Evolutionary conservation across 2,113 vertebrate species (phyloP).

Genomic region (Herpetotheres cachinnans): DNA sequence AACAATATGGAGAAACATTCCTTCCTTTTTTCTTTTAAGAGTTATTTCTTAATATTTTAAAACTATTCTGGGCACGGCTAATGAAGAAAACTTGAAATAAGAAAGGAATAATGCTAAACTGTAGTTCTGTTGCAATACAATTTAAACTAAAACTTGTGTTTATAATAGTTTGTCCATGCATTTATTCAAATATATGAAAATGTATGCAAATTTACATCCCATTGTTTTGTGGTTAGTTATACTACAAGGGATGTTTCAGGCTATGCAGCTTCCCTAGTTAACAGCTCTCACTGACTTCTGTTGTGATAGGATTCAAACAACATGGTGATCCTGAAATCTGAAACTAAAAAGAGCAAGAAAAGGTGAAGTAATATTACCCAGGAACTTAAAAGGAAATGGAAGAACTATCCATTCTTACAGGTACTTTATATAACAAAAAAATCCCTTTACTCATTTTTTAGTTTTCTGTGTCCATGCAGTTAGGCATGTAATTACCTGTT

Average conservation of each 20-base stretch:
- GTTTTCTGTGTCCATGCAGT: slow-evolving; percentile 5
- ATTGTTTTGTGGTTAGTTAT: neutral
- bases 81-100: neutral
- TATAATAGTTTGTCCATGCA: neutral
- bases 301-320: neutral
- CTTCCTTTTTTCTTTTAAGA: neutral
- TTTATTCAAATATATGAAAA: slow-evolving; percentile 50
- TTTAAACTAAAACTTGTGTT: neutral
- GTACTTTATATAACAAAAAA: neutral
- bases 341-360: neutral
- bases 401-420: neutral
- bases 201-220: neutral
- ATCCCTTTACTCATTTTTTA: neutral
- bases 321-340: neutral
- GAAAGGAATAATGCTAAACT: neutral
- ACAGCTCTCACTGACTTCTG: neutral
- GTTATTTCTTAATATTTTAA: neutral
- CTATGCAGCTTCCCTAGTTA: neutral
- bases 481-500: slow-evolving; percentile 63
- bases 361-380: neutral
- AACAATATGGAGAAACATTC: neutral
- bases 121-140: neutral
- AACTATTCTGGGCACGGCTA: neutral
- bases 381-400: neutral
- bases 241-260: neutral